Evolutionary conservation across 2,888 invertebrate genomes (phyloP).

Genomic region (Amphimallon solstitiale): DNA sequence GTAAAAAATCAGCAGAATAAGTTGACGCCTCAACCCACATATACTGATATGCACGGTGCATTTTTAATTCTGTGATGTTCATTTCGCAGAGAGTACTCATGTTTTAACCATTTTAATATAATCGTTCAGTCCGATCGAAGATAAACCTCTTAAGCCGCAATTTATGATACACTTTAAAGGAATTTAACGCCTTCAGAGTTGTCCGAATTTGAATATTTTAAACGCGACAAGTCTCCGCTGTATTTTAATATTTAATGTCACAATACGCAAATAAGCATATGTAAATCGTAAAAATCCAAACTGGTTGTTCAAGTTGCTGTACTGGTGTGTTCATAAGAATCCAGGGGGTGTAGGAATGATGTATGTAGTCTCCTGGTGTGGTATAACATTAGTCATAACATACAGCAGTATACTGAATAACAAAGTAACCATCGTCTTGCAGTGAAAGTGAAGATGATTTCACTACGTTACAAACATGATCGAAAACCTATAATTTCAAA

Average conservation of each 20-base stretch:
- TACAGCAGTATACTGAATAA: background rate
- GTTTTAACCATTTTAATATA: constrained; percentile 25
- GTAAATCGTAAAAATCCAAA: constrained; percentile 32
- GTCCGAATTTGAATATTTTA: constrained; percentile 28
- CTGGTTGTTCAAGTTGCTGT: constrained; percentile 21
- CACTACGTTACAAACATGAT: background rate
- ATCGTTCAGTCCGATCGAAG: constrained; percentile 11
- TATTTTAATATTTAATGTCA: constrained; percentile 32
- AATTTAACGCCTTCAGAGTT: constrained; percentile 32
- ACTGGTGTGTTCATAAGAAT: background rate
- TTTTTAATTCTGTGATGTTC: too few relatives aligned
- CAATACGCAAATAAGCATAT: constrained; percentile 34
- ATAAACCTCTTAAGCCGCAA: constrained; percentile 33
- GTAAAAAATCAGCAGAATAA: too few relatives aligned
- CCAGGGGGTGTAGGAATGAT: too few relatives aligned
- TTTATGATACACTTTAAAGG: constrained; percentile 22
- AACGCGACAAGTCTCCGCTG: background rate
- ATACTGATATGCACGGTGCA: too few relatives aligned
- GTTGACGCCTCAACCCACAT: too few relatives aligned
- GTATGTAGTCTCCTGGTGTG: too few relatives aligned
- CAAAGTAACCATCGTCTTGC: constrained; percentile 1
- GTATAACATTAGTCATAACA: background rate
- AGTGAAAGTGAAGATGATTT: background rate
- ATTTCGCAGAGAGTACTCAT: background rate
- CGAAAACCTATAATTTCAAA: background rate